Conservation (phyloP, 92 coral and sea anemone genomes). For the Montipora capitata region DNA sequence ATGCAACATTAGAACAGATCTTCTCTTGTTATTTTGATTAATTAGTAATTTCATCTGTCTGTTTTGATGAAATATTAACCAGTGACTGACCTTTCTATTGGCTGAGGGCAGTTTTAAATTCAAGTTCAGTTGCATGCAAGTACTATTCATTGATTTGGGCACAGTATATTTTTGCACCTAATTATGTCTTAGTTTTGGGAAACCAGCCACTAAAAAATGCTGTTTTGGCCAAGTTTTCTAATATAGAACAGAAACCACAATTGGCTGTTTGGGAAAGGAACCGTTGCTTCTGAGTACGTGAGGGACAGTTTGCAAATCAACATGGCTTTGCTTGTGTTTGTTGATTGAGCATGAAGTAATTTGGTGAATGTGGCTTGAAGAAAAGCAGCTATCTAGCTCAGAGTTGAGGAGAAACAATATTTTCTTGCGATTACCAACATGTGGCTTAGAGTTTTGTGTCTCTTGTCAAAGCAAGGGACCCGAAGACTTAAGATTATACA, state of each 20-base stretch:
- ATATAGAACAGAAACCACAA: slow-evolving; percentile 42
- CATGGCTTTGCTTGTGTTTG: slow-evolving; percentile 47
- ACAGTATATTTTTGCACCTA: slow-evolving; percentile 34
- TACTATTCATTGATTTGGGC: slow-evolving; percentile 28
- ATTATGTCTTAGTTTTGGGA: slow-evolving; percentile 22
- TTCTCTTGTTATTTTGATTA: slow-evolving; percentile 11
- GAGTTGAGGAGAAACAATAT: neutral
- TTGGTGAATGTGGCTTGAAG: slow-evolving; percentile 8
- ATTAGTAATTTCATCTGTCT: slow-evolving; percentile 29
- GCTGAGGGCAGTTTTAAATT: slow-evolving; percentile 79
- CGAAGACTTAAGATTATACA: neutral
- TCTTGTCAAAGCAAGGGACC: neutral
- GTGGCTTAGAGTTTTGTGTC: slow-evolving; percentile 3
- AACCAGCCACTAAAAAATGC: slow-evolving; percentile 60
- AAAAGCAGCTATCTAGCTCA: neutral
- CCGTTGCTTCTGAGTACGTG: slow-evolving; percentile 21
- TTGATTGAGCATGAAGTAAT: slow-evolving; percentile 12
- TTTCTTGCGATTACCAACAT: neutral
- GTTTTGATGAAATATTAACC: slow-evolving; percentile 32
- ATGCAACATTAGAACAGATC: neutral
- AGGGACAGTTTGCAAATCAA: slow-evolving; percentile 21
- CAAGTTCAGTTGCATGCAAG: slow-evolving; percentile 81
- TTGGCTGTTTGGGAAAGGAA: slow-evolving; percentile 42
- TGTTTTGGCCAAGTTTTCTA: slow-evolving; percentile 1
- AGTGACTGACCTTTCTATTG: slow-evolving; percentile 63